Conservation (phyloP, 1,140 invertebrate genomes). For the Drosophila grimshawi region DNA sequence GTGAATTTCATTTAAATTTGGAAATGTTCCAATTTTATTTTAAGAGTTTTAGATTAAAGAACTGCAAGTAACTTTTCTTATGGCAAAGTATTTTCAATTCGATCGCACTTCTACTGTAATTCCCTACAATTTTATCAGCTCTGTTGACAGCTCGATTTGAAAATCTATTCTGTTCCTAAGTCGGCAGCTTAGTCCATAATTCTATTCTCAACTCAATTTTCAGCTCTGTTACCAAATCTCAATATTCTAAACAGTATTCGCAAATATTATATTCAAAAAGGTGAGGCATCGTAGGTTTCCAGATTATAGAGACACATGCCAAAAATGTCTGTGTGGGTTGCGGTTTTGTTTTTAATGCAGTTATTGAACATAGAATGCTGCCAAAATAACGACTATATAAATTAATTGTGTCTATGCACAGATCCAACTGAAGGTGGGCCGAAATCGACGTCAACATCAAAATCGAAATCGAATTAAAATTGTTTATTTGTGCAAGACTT, state of each 20-base stretch:
- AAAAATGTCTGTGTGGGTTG: slow-evolving; percentile 59
- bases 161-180: background rate
- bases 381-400: slow-evolving; percentile 58
- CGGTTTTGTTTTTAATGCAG: slow-evolving; percentile 51
- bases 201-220: background rate
- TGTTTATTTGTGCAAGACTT: slow-evolving; percentile 47
- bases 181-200: background rate
- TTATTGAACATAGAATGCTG: slow-evolving; percentile 46
- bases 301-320: slow-evolving; percentile 45
- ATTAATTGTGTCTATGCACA: slow-evolving; percentile 40
- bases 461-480: background rate
- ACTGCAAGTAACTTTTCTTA: too few species aligned
- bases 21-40: background rate
- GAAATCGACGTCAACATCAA: too few species aligned
- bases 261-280: background rate
- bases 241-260: background rate
- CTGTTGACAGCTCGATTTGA: background rate
- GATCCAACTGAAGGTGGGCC: slow-evolving; percentile 6
- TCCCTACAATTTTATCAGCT: background rate
- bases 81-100: too few species aligned
- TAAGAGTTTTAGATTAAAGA: too few species aligned
- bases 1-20: too few species aligned
- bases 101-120: background rate
- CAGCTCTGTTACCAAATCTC: background rate
- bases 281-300: too few species aligned